Conservation (phyloP, 2,888 invertebrate genomes). For the Athalia circularis region DNA sequence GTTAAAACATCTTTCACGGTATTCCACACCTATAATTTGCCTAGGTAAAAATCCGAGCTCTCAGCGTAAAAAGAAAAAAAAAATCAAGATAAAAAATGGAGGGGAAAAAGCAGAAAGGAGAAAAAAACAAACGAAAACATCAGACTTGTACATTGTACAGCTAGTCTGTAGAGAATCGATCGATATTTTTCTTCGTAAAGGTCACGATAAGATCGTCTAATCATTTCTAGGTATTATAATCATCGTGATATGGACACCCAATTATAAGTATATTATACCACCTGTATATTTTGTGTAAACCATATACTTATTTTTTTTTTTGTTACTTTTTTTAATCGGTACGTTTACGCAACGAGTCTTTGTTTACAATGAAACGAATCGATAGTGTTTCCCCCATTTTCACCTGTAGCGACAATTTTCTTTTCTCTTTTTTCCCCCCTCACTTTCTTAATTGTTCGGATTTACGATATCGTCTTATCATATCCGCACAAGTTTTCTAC, state of each 20-base stretch:
- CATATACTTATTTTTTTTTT: constrained; percentile 6
- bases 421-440: not conserved
- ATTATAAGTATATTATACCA: not conserved
- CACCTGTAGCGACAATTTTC: not conserved
- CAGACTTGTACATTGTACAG: not conserved
- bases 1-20: not conserved
- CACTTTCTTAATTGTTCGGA: no score
- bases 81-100: not conserved
- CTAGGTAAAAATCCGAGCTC: not conserved
- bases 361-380: not conserved
- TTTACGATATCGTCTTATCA: no score
- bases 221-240: constrained; percentile 35
- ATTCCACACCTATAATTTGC: not conserved
- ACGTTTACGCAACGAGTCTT: not conserved
- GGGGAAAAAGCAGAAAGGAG: not conserved
- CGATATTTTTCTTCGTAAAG: constrained; percentile 36
- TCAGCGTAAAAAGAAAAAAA: not conserved
- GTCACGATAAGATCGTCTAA: constrained; percentile 40
- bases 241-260: constrained; percentile 27
- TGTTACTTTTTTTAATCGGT: not conserved
- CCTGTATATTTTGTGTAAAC: not conserved
- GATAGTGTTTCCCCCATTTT: not conserved
- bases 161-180: constrained; percentile 11
- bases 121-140: not conserved
- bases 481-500: no score